Base-by-base conservation (phyloP, 2,888 invertebrate species). In the Mythimna vitellina region DNA sequence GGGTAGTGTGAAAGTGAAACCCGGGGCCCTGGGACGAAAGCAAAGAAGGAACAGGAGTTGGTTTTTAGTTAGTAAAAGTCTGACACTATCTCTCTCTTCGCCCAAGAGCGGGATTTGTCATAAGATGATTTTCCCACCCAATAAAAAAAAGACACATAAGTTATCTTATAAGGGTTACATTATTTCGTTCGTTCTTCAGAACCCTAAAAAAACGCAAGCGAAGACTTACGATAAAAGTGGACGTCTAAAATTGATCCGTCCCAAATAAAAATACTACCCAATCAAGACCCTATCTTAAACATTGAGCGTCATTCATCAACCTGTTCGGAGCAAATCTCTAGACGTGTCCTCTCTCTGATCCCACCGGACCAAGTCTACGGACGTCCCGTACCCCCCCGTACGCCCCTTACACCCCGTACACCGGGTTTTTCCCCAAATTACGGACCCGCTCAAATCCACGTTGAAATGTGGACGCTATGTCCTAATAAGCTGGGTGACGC, bases 231-330 rank as follows among this genome's bases (percentile, higher is more conserved):
- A 20, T n/a, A n/a, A 51, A 51, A 46, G 17, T 17, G 46, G 1
- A 17, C 17, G 0, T 46, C n/a, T n/a, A 8, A 51, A 51, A 53
- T 65, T 25, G 12, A 3, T 56, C 46, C 20, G 12, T 72, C 54
- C 68, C 83, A 49, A 74, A 78, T 32, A 38, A 73, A 56, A 3
- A 38, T 6, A 14, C 35, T 63, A 17, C 32, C 63, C 4, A 75
- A 65, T 29, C 51, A 46, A 65, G 57, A 70, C 22, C 22, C 51
- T 22, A 22, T 78, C 81, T 38, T 62, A 72, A 32, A 63, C 76
- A 80, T 84, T 67, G 79, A 73, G 57, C 73, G 86, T 86, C 89
- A 92, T 92, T 86, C 86, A 91, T 92, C 91, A 91, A 87, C 87
- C 84, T 83, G 85, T 84, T 81, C 84, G 64, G 67, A 73, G 86